Conservation (phyloP, 2,113 vertebrate genomes). For the Nipponia nippon region DNA sequence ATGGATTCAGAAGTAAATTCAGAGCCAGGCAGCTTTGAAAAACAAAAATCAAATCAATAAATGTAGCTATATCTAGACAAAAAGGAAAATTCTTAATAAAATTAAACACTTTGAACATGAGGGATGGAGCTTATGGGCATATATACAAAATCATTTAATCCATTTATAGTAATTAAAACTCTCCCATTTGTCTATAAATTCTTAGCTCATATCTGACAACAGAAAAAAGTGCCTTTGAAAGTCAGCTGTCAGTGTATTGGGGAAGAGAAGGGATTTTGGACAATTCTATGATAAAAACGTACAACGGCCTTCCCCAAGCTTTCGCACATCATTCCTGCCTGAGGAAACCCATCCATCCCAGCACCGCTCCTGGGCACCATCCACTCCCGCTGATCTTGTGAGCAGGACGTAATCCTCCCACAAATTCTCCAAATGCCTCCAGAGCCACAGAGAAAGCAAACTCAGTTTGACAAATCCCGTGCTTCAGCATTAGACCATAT, state of each 20-base stretch:
- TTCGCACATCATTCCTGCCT: neutral
- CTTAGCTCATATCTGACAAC: neutral
- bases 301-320: neutral
- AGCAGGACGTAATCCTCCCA: neutral
- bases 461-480: neutral
- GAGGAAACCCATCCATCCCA: neutral
- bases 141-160: slow-evolving; percentile 33
- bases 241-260: neutral
- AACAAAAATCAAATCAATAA: neutral
- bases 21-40: neutral
- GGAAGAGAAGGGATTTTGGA: neutral
- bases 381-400: neutral
- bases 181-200: neutral
- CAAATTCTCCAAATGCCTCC: neutral
- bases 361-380: neutral
- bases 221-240: slow-evolving; percentile 1
- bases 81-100: slow-evolving; percentile 1
- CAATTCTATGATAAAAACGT: neutral
- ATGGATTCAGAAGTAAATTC: slow-evolving; percentile 5
- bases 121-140: neutral
- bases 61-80: neutral
- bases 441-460: neutral
- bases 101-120: neutral
- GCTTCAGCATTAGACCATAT: neutral
- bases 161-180: slow-evolving; percentile 4